Percentiles rank a stretch among this genome's conserved stretches.
Evolutionary conservation across 92 coral and sea anemone species (phyloP).

Genomic region (Chrysogorgia sp.): DNA sequence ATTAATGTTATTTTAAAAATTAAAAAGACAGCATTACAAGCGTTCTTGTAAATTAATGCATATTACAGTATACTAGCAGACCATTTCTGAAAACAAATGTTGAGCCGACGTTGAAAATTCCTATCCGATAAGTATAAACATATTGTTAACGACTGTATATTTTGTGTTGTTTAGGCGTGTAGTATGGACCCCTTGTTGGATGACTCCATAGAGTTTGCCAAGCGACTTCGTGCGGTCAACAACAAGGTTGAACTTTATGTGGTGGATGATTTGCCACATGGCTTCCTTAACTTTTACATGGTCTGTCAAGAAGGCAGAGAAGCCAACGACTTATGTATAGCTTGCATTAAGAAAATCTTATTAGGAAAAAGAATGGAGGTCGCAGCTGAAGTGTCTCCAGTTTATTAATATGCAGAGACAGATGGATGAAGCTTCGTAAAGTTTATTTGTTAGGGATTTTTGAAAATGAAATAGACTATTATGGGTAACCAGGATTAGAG

Average conservation of each 20-base stretch:
- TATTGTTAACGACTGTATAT: background rate
- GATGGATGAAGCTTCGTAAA: no score
- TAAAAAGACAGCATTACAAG: no score
- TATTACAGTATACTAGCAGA: no score
- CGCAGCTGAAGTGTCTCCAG: conserved; percentile 65
- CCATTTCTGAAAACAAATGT: no score
- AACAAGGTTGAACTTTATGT: conserved; percentile 89
- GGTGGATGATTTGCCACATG: conserved; percentile 90
- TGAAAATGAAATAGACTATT: no score
- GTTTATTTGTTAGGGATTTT: no score
- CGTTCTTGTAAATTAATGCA: no score
- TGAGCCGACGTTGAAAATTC: no score
- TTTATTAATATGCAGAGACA: conserved; percentile 28
- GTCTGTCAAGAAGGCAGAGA: conserved; percentile 94
- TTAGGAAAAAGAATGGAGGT: conserved; percentile 71
- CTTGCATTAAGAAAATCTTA: conserved; percentile 80
- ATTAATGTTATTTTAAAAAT: no score
- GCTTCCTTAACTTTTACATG: conserved; percentile 87
- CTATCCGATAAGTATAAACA: no score
- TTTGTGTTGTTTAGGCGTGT: conserved; percentile 71
- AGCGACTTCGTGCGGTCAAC: conserved; percentile 73
- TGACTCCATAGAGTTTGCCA: conserved; percentile 96
- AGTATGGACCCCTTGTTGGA: conserved; percentile 94
- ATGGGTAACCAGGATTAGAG: no score
- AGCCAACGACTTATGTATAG: conserved; percentile 83